These are phyloP conservation scores for Raphicerus campestris DNA, from an alignment of 2,113 vertebrate species.

Conservation along the genomic window DNA sequence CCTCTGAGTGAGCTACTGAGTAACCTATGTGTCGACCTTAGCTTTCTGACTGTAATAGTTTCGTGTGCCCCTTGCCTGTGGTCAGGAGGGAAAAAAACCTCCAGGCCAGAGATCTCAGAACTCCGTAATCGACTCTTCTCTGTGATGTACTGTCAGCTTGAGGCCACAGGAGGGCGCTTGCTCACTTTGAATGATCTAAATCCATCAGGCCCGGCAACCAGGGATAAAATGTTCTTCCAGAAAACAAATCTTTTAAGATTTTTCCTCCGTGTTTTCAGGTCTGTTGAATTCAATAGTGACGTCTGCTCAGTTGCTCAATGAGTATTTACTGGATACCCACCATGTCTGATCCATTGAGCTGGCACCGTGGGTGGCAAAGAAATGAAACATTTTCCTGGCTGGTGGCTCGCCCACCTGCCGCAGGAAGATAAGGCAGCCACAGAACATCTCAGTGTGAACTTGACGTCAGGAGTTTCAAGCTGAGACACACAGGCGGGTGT, in stretches of 20 bases:
- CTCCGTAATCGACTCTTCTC: rapidly evolving
- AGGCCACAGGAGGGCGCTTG: conserved; percentile 71
- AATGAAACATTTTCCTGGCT: neutral
- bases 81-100: neutral
- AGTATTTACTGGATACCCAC: neutral
- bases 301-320: neutral
- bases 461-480: neutral
- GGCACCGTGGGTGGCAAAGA: neutral
- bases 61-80: neutral
- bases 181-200: conserved; percentile 20
- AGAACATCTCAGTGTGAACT: rapidly evolving
- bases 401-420: neutral
- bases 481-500: neutral
- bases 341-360: neutral
- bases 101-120: neutral
- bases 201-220: rapidly evolving
- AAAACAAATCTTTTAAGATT: neutral
- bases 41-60: rapidly evolving
- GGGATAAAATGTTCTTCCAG: neutral
- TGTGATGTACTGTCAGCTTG: neutral
- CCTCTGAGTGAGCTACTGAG: neutral
- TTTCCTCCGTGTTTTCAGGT: neutral
- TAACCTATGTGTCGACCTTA: neutral
- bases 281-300: neutral
- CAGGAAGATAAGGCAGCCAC: rapidly evolving